Evolutionary conservation across 2,113 vertebrate genomes (phyloP).

Genomic region (Alexandromys fortis): DNA sequence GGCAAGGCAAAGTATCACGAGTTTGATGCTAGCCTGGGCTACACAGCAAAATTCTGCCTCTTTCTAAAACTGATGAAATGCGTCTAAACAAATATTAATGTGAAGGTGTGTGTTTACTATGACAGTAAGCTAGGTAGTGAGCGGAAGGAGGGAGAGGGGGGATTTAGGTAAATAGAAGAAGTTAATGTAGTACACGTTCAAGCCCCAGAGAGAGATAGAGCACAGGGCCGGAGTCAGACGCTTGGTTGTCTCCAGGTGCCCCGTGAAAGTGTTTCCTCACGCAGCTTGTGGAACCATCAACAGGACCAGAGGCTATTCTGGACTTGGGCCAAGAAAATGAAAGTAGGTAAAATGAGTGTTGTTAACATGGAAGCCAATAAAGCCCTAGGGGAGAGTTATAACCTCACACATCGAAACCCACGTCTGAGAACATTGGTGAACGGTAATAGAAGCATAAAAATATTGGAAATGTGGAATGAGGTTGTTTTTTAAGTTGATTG

Average conservation of each 20-base stretch:
- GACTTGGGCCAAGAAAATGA: conserved; percentile 87
- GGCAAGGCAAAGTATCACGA: not conserved
- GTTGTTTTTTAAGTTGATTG: conserved; percentile 85
- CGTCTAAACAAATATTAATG: conserved; percentile 24
- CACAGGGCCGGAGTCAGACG: conserved; percentile 80
- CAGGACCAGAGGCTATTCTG: conserved; percentile 88
- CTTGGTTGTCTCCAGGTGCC: conserved; percentile 76
- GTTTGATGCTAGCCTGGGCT: not conserved
- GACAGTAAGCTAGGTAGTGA: conserved; percentile 64
- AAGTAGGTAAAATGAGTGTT: conserved; percentile 88
- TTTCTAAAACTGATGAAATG: not conserved
- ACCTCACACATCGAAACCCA: conserved; percentile 86
- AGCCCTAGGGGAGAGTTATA: conserved; percentile 88
- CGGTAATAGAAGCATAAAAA: conserved; percentile 86
- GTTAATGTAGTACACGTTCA: conserved; percentile 82
- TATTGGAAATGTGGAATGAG: conserved; percentile 84
- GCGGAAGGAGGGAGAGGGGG: conserved; percentile 51
- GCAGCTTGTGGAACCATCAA: conserved; percentile 84
- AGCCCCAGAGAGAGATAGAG: conserved; percentile 82
- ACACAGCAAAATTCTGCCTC: not conserved
- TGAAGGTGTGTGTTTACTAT: conserved; percentile 51
- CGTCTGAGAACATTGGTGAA: conserved; percentile 88
- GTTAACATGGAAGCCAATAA: conserved; percentile 86
- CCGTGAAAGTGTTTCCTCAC: conserved; percentile 80
- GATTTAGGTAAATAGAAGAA: conserved; percentile 81